Base-by-base conservation (phyloP, 2,888 invertebrate genomes). In the Nomada lathburiana region DNA sequence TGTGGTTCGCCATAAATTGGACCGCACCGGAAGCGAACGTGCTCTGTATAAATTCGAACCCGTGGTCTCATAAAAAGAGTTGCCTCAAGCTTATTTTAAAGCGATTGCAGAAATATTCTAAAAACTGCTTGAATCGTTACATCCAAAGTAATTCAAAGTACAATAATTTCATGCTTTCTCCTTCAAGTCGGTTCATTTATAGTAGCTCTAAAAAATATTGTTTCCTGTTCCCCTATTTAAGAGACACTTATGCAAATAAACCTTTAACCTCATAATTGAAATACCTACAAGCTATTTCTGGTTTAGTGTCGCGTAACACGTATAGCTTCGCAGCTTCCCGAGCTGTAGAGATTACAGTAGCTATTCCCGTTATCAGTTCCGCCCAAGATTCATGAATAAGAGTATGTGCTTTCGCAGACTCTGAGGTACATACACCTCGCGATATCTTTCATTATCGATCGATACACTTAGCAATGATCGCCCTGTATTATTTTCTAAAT, bases 261-360 rank as follows among this genome's bases (percentile, higher is more conserved):
- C 53, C 13, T 59, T 47, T 53, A 82, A 64, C 52, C 67, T 57
- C 16, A 73, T 73, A 50, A 67, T 72, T 69, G n/a, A 76, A 69
- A 72, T 74, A 60, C 16, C 60, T 55, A 36, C 23, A 10, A 50
- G 60, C 44, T 79, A 73, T 79, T 83, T 79, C 42, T 47, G 29
- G 72, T 69, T 36, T 44, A n/a, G n/a, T 55, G 26, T 77, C 71
- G 57, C 53, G 42, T 65, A 65, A 44, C 71, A 47, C n/a, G 47
- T 57, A 74, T 64, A 80, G 62, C 60, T 60, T 60, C 36, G 10
- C 50, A 59, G 67, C 59, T 64, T 65, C 44, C 50, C 55, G 62
- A 69, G 50, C 55, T 65, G 70, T 69, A 18, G 69, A 74, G 64
- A 65, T 79, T 79, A 42, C 64, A 64, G 57, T 68, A 74, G 20